phyloP scores from a whole-genome alignment of 2,888 invertebrate genomes.

The Melanargia galathea region DNA sequence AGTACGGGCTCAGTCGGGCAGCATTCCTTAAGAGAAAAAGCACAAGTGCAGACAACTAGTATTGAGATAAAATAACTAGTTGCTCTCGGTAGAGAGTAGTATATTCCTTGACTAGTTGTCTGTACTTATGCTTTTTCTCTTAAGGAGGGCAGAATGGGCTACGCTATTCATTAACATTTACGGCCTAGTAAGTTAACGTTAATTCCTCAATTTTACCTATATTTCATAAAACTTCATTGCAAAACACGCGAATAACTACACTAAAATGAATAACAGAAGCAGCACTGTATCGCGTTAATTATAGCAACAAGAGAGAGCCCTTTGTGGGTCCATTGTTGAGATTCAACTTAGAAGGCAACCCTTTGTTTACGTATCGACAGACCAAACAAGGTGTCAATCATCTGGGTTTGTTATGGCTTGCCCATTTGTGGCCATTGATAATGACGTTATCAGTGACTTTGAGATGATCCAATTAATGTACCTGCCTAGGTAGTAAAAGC shows the following conservation, averaged over 20 bases:
- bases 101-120: too few species aligned
- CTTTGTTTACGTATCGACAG: slow-evolving; percentile 47
- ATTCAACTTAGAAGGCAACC: slow-evolving; percentile 22
- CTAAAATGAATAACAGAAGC: slow-evolving; percentile 6
- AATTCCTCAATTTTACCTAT: too few species aligned
- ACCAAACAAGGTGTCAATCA: slow-evolving; percentile 53
- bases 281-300: slow-evolving; percentile 19
- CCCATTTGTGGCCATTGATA: slow-evolving; percentile 4
- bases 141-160: too few species aligned
- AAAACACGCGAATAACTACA: slow-evolving; percentile 1
- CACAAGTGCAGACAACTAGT: too few species aligned
- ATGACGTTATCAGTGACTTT: neutral
- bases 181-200: too few species aligned
- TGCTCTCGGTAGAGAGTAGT: too few species aligned
- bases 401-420: slow-evolving; percentile 43
- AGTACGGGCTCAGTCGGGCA: too few species aligned
- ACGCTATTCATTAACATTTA: neutral
- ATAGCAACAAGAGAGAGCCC: slow-evolving; percentile 13
- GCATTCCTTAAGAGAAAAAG: too few species aligned
- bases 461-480: neutral
- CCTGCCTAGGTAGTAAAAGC: neutral
- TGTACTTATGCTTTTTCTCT: too few species aligned
- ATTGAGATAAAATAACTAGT: too few species aligned
- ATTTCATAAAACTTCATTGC: slow-evolving; percentile 17
- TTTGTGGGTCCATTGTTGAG: slow-evolving; percentile 20